Conservation (phyloP, 2,113 vertebrate genomes). For the Anarhynchus alexandrinus region DNA sequence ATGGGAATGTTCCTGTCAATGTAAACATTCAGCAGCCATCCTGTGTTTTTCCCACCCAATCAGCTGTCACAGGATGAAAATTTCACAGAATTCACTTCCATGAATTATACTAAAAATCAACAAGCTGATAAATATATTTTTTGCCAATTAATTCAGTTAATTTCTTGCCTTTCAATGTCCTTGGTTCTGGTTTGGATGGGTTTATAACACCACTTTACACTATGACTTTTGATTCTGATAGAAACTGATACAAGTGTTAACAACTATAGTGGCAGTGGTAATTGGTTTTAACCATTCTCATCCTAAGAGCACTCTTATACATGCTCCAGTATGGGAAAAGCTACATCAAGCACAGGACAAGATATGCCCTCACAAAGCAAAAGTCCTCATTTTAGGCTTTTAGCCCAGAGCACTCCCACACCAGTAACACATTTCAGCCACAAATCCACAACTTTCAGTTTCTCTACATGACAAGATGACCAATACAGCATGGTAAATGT, state of each 20-base stretch:
- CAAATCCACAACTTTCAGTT: neutral
- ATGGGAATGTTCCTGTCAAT: conserved; percentile 8
- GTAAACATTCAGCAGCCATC: conserved; percentile 1
- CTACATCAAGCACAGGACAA: neutral
- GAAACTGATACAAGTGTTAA: neutral
- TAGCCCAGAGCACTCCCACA: neutral
- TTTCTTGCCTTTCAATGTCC: neutral
- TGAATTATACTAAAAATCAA: conserved; percentile 20
- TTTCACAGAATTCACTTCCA: neutral
- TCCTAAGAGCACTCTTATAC: neutral
- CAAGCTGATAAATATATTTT: neutral
- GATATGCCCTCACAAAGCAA: neutral
- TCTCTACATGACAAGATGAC: neutral
- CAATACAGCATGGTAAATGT: neutral
- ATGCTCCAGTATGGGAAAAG: neutral
- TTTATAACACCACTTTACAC: neutral
- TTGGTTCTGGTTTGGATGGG: neutral
- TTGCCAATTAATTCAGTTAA: neutral
- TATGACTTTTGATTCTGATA: neutral
- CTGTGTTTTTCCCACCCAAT: conserved; percentile 4
- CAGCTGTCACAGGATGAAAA: neutral
- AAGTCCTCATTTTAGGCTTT: neutral
- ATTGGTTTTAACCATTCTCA: neutral
- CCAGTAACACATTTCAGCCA: neutral
- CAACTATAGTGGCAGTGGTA: neutral